phyloP scores from a whole-genome alignment of 2,113 vertebrate species.

The Isichthys henryi region DNA sequence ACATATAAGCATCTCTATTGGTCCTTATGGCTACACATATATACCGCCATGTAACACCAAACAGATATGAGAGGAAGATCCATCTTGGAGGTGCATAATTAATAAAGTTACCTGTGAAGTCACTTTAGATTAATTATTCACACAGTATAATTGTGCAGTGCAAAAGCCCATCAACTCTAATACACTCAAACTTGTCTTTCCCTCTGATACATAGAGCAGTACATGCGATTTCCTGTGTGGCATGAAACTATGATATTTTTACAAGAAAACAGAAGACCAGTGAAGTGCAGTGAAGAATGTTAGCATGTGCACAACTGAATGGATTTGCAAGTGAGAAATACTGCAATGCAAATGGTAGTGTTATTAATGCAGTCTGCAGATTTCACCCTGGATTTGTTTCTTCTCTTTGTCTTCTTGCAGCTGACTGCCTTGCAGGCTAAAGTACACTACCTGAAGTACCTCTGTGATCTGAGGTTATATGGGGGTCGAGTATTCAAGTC shows the following conservation, averaged over 20 bases:
- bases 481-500: conserved; percentile 94
- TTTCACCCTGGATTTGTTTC: neutral
- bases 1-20: neutral
- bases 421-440: conserved; percentile 96
- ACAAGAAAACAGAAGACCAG: neutral
- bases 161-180: neutral
- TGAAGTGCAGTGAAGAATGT: neutral
- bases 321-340: neutral
- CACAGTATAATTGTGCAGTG: neutral
- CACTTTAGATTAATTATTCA: neutral
- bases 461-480: conserved; percentile 89
- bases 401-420: conserved; percentile 48
- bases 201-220: neutral
- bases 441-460: conserved; percentile 96
- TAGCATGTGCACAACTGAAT: neutral
- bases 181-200: neutral
- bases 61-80: neutral
- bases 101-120: neutral
- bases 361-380: neutral
- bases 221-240: neutral
- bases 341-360: neutral
- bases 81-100: neutral
- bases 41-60: neutral
- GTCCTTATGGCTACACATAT: neutral
- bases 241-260: neutral